phyloP scores from a whole-genome alignment of 2,113 vertebrate genomes.

The Apteryx mantelli region DNA sequence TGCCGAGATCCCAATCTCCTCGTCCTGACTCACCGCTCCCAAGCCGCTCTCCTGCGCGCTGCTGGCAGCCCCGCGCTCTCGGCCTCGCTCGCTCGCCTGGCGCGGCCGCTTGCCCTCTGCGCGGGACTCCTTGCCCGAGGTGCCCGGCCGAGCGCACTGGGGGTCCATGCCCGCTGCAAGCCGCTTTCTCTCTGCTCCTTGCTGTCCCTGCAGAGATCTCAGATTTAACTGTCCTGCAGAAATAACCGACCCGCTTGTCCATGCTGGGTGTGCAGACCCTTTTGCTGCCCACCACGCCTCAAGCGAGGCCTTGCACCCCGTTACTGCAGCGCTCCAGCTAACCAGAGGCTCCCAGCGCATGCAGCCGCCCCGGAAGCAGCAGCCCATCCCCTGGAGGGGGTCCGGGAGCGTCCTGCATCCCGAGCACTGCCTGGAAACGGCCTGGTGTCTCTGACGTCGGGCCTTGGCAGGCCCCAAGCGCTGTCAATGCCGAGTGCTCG shows the following conservation, averaged over 20 bases:
- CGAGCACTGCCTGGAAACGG: not conserved
- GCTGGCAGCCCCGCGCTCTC: too few relatives aligned
- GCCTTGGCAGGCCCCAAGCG: not conserved
- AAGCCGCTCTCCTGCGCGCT: too few relatives aligned
- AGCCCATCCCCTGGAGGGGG: not conserved
- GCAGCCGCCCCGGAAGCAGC: not conserved
- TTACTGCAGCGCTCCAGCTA: not conserved
- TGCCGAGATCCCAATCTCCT: not conserved
- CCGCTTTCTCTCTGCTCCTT: not conserved
- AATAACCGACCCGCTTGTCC: not conserved
- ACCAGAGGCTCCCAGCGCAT: not conserved
- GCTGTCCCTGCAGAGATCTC: too few relatives aligned
- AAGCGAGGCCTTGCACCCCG: not conserved
- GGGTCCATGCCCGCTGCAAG: too few relatives aligned
- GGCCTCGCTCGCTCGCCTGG: too few relatives aligned
- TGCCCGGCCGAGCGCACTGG: not conserved
- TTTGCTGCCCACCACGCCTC: not conserved
- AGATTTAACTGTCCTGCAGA: not conserved
- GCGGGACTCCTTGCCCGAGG: too few relatives aligned
- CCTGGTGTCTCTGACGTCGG: accelerated
- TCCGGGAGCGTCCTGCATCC: too few relatives aligned
- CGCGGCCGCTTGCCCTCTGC: too few relatives aligned
- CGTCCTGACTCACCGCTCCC: not conserved
- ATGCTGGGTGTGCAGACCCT: accelerated
- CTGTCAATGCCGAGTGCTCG: not conserved